Conservation (phyloP, 2,113 vertebrate genomes). For the Xiphophorus maculatus region DNA sequence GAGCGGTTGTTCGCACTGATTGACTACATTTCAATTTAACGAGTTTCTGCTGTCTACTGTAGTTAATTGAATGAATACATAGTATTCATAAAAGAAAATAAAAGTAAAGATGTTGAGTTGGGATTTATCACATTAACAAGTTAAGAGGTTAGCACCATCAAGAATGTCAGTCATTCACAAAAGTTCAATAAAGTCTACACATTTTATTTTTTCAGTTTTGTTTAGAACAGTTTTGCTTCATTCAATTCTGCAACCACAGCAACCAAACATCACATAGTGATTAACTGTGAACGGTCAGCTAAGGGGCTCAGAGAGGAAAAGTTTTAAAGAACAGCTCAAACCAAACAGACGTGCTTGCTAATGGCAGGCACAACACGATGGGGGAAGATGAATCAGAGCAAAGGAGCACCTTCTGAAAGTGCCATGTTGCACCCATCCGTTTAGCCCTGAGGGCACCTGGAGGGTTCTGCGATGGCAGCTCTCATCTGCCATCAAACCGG, state of each 20-base stretch:
- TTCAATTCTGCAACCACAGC: not conserved
- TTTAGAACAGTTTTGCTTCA: not conserved
- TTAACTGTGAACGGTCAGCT: not conserved
- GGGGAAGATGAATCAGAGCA: conserved; percentile 62
- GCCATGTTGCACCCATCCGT: conserved; percentile 66
- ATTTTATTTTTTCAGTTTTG: not conserved
- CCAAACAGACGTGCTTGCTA: conserved; percentile 39
- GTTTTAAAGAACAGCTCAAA: conserved; percentile 15
- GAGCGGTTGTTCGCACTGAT: conserved; percentile 70
- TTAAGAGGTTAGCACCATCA: conserved; percentile 12
- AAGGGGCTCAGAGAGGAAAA: conserved; percentile 2
- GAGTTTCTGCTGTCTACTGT: conserved; percentile 38
- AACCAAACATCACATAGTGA: not conserved
- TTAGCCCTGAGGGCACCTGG: conserved; percentile 73
- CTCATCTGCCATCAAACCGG: conserved; percentile 72
- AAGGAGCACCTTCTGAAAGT: conserved; percentile 57
- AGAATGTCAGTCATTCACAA: conserved; percentile 21
- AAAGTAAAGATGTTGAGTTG: conserved; percentile 32
- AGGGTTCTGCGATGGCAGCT: conserved; percentile 69
- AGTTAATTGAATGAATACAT: conserved; percentile 53
- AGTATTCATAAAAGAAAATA: conserved; percentile 37
- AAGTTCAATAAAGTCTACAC: not conserved
- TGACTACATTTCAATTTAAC: conserved; percentile 67
- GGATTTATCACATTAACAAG: conserved; percentile 29
- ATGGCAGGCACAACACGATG: conserved; percentile 49